A percentile compares a stretch with the other conserved stretches of the same genome.
phyloP scores from a whole-genome alignment of 2,797 vertebrate species.

The Lemur catta region DNA sequence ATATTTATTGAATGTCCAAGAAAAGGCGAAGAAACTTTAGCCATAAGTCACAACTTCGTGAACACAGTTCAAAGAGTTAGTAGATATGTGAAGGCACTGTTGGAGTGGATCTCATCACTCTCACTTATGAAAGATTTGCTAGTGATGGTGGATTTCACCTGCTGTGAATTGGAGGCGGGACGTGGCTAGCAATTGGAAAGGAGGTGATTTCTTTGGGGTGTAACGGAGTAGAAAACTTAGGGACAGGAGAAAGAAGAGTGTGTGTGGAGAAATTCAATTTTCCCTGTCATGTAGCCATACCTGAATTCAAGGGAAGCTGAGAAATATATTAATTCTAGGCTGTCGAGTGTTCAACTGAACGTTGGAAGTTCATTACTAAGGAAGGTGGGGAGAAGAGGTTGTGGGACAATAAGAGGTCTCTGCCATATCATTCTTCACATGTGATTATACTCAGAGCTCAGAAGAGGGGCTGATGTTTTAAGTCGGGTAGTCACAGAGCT shows the following conservation, averaged over 20 bases:
- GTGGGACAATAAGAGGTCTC: not conserved
- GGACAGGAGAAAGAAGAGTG: not conserved
- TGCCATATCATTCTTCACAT: not conserved
- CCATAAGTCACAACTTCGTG: not conserved
- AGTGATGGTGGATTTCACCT: not conserved
- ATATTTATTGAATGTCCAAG: not conserved
- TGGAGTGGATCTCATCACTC: not conserved
- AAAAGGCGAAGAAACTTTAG: not conserved
- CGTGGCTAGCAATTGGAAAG: not conserved
- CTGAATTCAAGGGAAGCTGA: not conserved
- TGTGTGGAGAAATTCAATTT: not conserved
- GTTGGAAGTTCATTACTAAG: not conserved
- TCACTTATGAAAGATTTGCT: not conserved
- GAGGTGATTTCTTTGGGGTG: not conserved
- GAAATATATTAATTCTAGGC: constrained; percentile 8
- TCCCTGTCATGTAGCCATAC: not conserved
- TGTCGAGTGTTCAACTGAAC: not conserved
- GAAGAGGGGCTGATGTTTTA: constrained; percentile 2
- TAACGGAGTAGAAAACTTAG: not conserved
- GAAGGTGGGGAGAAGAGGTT: not conserved
- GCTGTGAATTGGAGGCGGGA: not conserved
- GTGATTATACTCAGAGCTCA: not conserved
- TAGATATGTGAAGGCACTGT: not conserved
- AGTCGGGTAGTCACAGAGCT: not conserved
- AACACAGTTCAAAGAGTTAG: not conserved